Conservation (phyloP, 1,140 invertebrate species). For the Saccostrea glomerata region DNA sequence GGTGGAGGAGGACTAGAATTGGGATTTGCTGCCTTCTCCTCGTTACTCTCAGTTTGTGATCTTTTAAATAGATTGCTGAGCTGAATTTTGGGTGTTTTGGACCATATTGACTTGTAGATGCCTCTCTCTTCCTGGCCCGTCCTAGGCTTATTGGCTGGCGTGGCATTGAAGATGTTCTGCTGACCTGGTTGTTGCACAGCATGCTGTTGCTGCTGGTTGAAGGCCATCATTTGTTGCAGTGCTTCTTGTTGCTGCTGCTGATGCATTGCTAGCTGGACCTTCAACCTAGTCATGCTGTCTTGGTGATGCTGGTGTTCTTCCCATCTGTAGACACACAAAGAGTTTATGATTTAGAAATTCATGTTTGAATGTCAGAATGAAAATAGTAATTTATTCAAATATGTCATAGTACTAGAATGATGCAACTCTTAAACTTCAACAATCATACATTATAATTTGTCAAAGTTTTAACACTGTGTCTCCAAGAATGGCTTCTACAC, state of each 20-base stretch:
- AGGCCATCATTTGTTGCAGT: not conserved
- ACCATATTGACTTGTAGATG: constrained; percentile 40
- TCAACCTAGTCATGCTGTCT: constrained; percentile 72
- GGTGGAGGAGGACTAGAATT: constrained; percentile 1
- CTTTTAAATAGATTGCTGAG: constrained; percentile 47
- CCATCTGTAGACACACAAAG: constrained; percentile 60
- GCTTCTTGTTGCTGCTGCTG: constrained; percentile 37
- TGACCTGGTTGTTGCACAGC: not conserved
- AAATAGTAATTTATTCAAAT: too few species aligned
- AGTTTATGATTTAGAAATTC: too few species aligned
- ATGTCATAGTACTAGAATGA: too few species aligned
- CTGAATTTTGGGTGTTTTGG: constrained; percentile 36
- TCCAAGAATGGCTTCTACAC: too few species aligned
- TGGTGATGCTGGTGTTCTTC: constrained; percentile 77
- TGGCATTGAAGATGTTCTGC: constrained; percentile 19
- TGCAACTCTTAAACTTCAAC: too few species aligned
- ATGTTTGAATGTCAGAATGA: too few species aligned
- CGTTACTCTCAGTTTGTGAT: not conserved
- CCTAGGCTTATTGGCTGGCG: not conserved
- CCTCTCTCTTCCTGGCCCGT: not conserved
- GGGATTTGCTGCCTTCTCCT: not conserved
- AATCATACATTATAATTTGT: too few species aligned
- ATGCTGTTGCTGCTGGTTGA: not conserved
- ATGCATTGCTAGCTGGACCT: constrained; percentile 50
- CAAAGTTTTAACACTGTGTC: too few species aligned